phyloP scores from a whole-genome alignment of 2,113 vertebrate genomes.

The Perognathus longimembris region DNA sequence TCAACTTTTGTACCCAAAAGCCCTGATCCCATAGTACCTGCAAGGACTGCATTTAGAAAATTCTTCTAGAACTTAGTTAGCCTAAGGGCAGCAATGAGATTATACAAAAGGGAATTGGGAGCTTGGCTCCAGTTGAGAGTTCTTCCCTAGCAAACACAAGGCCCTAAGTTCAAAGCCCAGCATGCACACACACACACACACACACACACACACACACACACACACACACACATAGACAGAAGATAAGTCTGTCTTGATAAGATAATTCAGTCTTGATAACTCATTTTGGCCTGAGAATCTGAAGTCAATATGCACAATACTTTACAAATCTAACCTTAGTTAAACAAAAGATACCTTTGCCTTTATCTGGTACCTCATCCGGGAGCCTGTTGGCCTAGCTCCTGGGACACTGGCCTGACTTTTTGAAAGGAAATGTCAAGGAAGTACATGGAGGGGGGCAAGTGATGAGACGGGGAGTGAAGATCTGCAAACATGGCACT shows the following conservation, averaged over 20 bases:
- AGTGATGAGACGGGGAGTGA: not conserved
- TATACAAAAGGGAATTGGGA: not conserved
- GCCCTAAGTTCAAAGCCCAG: too few relatives aligned
- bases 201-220: too few relatives aligned
- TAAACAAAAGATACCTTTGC: not conserved
- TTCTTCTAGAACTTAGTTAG: not conserved
- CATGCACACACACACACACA: too few relatives aligned
- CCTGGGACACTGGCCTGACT: not conserved
- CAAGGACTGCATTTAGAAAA: constrained; percentile 12
- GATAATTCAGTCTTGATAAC: not conserved
- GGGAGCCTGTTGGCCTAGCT: not conserved
- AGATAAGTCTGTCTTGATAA: not conserved
- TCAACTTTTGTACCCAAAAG: not conserved
- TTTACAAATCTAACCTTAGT: not conserved
- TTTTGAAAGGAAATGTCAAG: not conserved
- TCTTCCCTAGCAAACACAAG: too few relatives aligned
- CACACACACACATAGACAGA: not conserved
- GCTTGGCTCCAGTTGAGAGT: too few relatives aligned
- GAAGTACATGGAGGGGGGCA: not conserved
- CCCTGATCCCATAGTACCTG: not conserved
- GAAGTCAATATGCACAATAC: not conserved
- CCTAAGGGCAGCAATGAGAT: not conserved
- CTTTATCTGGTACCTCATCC: not conserved
- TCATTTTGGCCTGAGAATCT: constrained; percentile 21
- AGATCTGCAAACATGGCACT: not conserved